phyloP scores from a whole-genome alignment of 2,888 invertebrate genomes.

The Esperia sulphurella region DNA sequence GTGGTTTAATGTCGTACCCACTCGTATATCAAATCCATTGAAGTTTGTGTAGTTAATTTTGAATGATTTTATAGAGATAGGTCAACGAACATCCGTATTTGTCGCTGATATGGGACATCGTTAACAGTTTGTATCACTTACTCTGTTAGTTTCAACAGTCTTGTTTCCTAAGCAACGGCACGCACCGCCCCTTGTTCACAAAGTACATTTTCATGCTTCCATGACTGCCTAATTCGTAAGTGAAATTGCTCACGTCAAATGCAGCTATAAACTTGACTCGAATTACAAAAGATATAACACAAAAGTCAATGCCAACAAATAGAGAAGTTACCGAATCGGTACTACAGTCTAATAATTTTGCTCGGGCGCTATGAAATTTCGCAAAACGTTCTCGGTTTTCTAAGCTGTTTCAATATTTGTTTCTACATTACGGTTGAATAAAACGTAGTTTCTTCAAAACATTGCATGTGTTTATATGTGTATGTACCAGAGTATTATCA shows the following conservation, averaged over 20 bases:
- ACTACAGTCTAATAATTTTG: constrained; percentile 49
- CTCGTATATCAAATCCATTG: too few species aligned
- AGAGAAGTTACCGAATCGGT: constrained; percentile 45
- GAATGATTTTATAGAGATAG: too few species aligned
- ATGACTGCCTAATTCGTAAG: constrained; percentile 35
- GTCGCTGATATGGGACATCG: background rate
- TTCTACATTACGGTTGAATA: background rate
- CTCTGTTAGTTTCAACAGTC: constrained; percentile 30
- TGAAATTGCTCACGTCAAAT: constrained; percentile 47
- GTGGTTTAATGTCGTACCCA: too few species aligned
- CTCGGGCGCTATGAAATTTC: constrained; percentile 47
- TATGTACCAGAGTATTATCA: background rate
- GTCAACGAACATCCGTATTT: background rate
- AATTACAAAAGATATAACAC: constrained; percentile 44
- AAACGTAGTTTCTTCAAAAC: background rate
- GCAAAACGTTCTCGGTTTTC: constrained; percentile 27
- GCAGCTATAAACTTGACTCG: constrained; percentile 23
- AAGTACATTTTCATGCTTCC: constrained; percentile 55
- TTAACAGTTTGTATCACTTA: constrained; percentile 19
- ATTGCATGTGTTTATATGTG: background rate
- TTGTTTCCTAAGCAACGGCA: constrained; percentile 30
- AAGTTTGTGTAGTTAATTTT: too few species aligned
- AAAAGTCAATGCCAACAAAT: constrained; percentile 60
- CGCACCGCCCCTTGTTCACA: constrained; percentile 26
- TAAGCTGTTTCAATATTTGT: background rate